phyloP scores from a whole-genome alignment of 2,888 invertebrate species.

The Caenorhabditis auriculariae region DNA sequence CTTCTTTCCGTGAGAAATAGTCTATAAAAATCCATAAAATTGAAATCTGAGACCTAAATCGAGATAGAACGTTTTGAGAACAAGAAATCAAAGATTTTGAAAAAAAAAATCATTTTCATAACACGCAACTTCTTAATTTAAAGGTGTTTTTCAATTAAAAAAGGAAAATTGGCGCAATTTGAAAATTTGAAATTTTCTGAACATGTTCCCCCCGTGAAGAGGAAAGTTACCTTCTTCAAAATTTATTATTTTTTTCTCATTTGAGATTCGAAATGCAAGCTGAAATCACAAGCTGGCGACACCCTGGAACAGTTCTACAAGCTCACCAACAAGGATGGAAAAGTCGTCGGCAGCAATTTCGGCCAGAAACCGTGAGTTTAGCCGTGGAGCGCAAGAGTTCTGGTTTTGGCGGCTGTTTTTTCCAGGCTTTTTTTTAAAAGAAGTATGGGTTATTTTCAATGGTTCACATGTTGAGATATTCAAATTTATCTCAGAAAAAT shows the following conservation, averaged over 20 bases:
- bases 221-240: background rate
- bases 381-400: background rate
- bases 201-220: background rate
- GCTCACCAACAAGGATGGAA: constrained; percentile 55
- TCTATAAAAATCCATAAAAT: too few species aligned
- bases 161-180: background rate
- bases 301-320: constrained; percentile 61
- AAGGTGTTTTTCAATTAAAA: background rate
- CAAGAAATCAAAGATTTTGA: too few species aligned
- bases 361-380: constrained; percentile 52
- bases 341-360: constrained; percentile 60
- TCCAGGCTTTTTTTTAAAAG: background rate
- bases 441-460: background rate
- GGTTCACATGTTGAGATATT: background rate
- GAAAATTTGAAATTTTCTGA: background rate
- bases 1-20: too few species aligned
- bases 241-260: background rate
- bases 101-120: too few species aligned
- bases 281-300: constrained; percentile 56
- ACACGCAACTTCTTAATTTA: background rate
- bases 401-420: background rate
- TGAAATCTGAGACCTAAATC: too few species aligned
- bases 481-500: too few species aligned
- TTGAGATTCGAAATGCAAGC: constrained; percentile 57
- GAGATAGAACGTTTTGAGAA: too few species aligned